These are phyloP conservation scores for Silvanus unidentatus DNA, from an alignment of 2,888 invertebrate species.

Conservation along the genomic window DNA sequence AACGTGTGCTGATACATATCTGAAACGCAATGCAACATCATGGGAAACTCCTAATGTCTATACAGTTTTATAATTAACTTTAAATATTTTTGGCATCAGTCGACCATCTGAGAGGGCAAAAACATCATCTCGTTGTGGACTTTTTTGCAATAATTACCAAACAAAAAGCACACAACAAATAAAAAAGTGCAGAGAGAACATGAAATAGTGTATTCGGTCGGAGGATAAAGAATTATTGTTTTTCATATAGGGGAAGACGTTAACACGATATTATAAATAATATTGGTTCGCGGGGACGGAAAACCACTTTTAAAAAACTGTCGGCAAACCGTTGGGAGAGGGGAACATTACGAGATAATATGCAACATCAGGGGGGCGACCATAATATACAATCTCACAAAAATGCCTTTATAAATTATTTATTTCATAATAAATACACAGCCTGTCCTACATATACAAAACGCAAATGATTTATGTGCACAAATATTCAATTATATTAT, in stretches of 20 bases:
- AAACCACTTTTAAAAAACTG: conserved; percentile 25
- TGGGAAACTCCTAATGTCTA: too few species aligned
- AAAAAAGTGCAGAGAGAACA: conserved; percentile 20
- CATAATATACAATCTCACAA: conserved; percentile 25
- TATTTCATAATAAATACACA: conserved; percentile 33
- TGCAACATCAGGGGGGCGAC: conserved; percentile 21
- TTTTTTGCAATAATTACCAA: conserved; percentile 30
- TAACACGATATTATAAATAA: conserved; percentile 37
- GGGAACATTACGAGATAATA: conserved; percentile 20
- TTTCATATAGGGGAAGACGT: conserved; percentile 34
- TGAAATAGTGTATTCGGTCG: conserved; percentile 24
- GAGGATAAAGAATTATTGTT: conserved; percentile 34
- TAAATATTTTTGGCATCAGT: too few species aligned
- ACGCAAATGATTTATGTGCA: too few species aligned
- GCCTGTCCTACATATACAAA: conserved; percentile 15
- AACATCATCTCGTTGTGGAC: conserved; percentile 21
- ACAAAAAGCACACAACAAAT: conserved; percentile 17
- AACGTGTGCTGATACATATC: too few species aligned
- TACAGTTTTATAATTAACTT: too few species aligned
- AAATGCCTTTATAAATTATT: conserved; percentile 31
- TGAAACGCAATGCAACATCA: too few species aligned
- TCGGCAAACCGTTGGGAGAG: conserved; percentile 14
- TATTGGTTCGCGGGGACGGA: conserved; percentile 27
- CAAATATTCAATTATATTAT: too few species aligned
- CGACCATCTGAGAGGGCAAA: conserved; percentile 6